Evolutionary conservation across 2,888 invertebrate species (phyloP).

Genomic region (Drosophila borborema): DNA sequence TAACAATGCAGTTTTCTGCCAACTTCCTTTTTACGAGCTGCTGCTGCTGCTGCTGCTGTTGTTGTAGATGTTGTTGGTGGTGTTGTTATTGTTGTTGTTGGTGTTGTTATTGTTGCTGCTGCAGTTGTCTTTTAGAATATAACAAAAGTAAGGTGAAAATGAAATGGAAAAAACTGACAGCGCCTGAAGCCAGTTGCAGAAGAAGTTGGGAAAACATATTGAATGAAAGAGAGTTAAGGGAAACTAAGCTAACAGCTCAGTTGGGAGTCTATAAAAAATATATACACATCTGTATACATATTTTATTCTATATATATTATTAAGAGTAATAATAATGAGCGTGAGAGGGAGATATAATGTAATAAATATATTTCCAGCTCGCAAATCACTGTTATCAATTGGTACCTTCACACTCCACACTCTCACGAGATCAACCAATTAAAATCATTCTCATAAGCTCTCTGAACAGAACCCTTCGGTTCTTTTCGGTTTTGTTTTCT

Average conservation of each 20-base stretch:
- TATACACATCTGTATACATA: not conserved
- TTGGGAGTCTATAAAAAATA: not conserved
- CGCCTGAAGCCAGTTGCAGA: not conserved
- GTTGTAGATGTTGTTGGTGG: slow-evolving; percentile 12
- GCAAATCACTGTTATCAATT: no score
- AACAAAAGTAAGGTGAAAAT: slow-evolving; percentile 11
- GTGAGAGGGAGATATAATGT: not conserved
- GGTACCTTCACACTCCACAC: no score
- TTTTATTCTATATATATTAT: no score
- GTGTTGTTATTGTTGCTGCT: slow-evolving; percentile 9
- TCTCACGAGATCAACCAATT: no score
- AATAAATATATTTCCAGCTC: no score
- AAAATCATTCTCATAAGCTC: no score
- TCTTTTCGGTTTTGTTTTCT: no score
- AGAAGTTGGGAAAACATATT: not conserved
- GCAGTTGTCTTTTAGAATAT: slow-evolving; percentile 50
- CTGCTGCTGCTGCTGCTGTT: not conserved
- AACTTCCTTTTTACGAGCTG: slow-evolving; percentile 50
- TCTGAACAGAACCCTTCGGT: no score
- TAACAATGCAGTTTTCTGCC: slow-evolving; percentile 56
- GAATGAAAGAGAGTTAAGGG: not conserved
- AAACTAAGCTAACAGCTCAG: not conserved
- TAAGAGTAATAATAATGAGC: not conserved
- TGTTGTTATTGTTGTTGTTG: slow-evolving; percentile 13
- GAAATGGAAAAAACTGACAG: slow-evolving; percentile 13